Percentiles rank a stretch among this genome's conserved stretches.
Evolutionary conservation across 2,888 invertebrate genomes (phyloP).

Genomic region (Microchrysa polita): DNA sequence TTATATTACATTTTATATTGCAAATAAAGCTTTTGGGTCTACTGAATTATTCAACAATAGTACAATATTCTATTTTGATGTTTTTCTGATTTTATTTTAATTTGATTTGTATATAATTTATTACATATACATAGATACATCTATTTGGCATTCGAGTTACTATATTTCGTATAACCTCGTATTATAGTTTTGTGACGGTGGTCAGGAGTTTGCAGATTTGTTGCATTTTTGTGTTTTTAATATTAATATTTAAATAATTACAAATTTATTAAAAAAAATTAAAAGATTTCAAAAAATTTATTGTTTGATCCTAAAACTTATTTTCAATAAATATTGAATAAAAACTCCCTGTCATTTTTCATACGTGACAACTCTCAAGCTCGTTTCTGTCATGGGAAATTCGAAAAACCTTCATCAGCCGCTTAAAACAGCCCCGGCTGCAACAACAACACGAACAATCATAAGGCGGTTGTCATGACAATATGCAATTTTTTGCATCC

Average conservation of each 20-base stretch:
- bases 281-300: background rate
- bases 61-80: background rate
- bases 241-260: background rate
- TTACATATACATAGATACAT: background rate
- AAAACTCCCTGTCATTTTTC: background rate
- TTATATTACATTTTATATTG: slow-evolving; percentile 43
- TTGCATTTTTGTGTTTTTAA: too few relatives aligned
- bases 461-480: slow-evolving; percentile 74
- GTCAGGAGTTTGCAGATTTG: too few relatives aligned
- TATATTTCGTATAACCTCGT: background rate
- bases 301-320: background rate
- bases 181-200: background rate
- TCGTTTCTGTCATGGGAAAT: background rate
- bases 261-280: background rate
- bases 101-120: background rate
- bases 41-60: slow-evolving; percentile 2
- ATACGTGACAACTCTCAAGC: background rate
- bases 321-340: too few relatives aligned
- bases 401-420: slow-evolving; percentile 29
- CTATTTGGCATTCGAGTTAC: background rate
- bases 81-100: background rate
- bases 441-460: slow-evolving; percentile 43
- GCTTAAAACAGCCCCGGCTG: slow-evolving; percentile 46
- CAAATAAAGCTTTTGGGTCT: slow-evolving; percentile 35
- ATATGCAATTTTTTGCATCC: slow-evolving; percentile 82